phyloP scores from a whole-genome alignment of 2,797 vertebrate genomes.

The Enteromius thamalakanensis region DNA sequence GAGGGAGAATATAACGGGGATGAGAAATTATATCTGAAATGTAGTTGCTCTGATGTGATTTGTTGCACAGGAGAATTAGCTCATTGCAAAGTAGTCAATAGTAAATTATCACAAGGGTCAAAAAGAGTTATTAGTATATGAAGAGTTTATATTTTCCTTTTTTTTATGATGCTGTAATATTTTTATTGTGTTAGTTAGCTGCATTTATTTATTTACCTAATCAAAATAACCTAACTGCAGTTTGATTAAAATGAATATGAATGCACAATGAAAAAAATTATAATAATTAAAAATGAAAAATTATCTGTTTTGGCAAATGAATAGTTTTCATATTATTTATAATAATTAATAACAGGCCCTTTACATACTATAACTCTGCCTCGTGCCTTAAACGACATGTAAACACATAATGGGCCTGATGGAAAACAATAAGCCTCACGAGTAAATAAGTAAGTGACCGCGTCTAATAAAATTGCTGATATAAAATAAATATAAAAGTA shows the following conservation, averaged over 20 bases:
- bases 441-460: background rate
- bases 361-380: background rate
- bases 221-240: no score
- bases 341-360: background rate
- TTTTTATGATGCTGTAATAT: no score
- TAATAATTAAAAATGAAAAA: no score
- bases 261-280: no score
- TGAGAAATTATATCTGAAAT: conserved; percentile 11
- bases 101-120: background rate
- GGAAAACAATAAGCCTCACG: background rate
- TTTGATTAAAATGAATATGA: no score
- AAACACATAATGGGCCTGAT: background rate
- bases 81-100: background rate
- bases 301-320: no score
- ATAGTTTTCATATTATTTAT: background rate
- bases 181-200: no score
- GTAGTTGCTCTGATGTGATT: conserved; percentile 19
- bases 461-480: background rate
- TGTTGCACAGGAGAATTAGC: background rate
- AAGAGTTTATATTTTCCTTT: no score
- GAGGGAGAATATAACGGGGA: background rate
- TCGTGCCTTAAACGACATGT: no score
- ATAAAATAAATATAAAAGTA: background rate
- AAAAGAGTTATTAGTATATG: no score
- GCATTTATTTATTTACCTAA: no score